Conservation (phyloP, 2,888 invertebrate genomes). For the Phrixothrix hirtus region DNA sequence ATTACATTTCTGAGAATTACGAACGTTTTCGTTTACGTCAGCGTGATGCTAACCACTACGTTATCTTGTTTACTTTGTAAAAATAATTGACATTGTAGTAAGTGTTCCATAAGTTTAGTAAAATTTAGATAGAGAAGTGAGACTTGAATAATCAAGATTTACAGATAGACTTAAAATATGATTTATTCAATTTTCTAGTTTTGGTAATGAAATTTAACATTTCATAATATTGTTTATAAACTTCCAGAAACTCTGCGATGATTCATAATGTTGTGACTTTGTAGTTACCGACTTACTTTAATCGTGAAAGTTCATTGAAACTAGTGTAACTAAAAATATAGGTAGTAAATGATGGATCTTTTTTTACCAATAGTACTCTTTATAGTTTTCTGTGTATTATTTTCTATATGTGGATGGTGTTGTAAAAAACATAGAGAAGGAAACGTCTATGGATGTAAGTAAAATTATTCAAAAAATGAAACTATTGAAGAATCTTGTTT, state of each 20-base stretch:
- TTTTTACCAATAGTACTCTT: constrained; percentile 35
- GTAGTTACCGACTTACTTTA: not conserved
- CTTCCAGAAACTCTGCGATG: not conserved
- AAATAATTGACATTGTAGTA: no score
- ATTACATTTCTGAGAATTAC: no score
- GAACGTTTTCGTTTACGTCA: no score
- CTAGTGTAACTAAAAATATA: not conserved
- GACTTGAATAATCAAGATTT: not conserved
- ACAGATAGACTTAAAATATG: not conserved
- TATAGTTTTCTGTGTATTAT: constrained; percentile 36
- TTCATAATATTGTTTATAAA: no score
- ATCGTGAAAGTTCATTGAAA: not conserved
- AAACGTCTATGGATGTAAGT: constrained; percentile 36
- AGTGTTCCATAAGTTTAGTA: no score
- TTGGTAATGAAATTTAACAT: no score
- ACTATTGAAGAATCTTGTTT: constrained; percentile 1
- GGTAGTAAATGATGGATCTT: constrained; percentile 30
- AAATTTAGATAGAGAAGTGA: no score
- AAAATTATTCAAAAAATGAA: not conserved
- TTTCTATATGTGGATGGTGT: constrained; percentile 39
- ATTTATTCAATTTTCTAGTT: no score
- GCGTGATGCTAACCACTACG: no score
- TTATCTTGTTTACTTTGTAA: no score
- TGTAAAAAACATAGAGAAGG: constrained; percentile 37
- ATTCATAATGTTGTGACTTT: constrained; percentile 1